phyloP scores from a whole-genome alignment of 2,797 vertebrate genomes.

The Danio kyathit region DNA sequence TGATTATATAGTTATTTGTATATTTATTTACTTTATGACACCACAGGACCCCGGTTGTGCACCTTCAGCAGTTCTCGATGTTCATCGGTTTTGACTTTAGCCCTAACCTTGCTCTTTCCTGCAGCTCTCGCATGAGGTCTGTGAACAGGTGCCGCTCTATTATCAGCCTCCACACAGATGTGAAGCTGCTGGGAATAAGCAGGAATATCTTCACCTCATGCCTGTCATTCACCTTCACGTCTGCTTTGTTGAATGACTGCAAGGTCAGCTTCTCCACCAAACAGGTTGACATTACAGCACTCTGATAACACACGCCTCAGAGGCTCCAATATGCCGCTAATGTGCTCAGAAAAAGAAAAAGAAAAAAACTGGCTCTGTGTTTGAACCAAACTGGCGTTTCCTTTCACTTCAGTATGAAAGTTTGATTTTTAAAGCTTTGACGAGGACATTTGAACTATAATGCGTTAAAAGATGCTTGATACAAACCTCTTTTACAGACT shows the following conservation, averaged over 20 bases:
- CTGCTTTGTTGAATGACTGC: slow-evolving; percentile 69
- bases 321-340: slow-evolving; percentile 40
- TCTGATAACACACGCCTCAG: slow-evolving; percentile 40
- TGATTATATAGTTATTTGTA: too few relatives aligned
- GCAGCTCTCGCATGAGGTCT: neutral
- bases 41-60: neutral
- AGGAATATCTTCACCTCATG: slow-evolving; percentile 47
- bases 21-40: too few relatives aligned
- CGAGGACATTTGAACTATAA: neutral
- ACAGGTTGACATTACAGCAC: slow-evolving; percentile 60
- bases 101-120: slow-evolving; percentile 30
- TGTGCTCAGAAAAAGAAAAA: slow-evolving; percentile 14
- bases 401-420: slow-evolving; percentile 42
- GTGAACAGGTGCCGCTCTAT: slow-evolving; percentile 22
- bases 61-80: slow-evolving; percentile 24
- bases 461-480: slow-evolving; percentile 27
- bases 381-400: slow-evolving; percentile 39
- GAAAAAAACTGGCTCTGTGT: slow-evolving; percentile 22
- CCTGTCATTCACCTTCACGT: slow-evolving; percentile 62
- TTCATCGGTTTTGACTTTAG: slow-evolving; percentile 50
- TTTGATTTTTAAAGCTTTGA: neutral
- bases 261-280: slow-evolving; percentile 63
- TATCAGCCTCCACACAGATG: slow-evolving; percentile 38
- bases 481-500: too few relatives aligned
- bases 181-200: slow-evolving; percentile 43